A percentile compares a stretch with the other conserved stretches of the same genome.
phyloP scores from a whole-genome alignment of 2,797 vertebrate genomes.

The Clarias laeviceps region DNA sequence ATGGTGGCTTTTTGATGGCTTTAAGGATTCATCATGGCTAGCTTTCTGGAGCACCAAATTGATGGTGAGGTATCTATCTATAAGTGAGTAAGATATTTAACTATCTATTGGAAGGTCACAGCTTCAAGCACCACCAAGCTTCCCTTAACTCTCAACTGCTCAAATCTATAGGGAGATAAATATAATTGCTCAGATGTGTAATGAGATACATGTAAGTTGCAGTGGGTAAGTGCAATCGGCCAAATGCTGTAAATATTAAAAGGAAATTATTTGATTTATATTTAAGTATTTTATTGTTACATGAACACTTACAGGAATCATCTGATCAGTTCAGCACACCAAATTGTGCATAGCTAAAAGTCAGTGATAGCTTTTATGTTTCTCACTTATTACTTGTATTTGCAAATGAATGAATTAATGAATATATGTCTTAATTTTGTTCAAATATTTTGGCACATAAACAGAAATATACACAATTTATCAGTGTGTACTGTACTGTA shows the following conservation, averaged over 20 bases:
- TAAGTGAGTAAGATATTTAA: too few species aligned
- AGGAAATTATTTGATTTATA: background rate
- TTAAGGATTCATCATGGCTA: background rate
- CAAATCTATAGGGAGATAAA: too few species aligned
- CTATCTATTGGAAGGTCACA: too few species aligned
- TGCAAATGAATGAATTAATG: background rate
- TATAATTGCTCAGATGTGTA: too few species aligned
- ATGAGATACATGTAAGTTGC: too few species aligned
- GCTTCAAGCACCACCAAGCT: too few species aligned
- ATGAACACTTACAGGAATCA: background rate
- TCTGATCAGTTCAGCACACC: background rate
- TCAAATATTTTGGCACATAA: background rate
- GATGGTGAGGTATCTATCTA: background rate
- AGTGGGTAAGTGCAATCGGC: too few species aligned
- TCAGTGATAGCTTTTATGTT: background rate
- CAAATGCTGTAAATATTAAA: too few species aligned
- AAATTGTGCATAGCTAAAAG: background rate
- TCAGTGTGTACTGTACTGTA: conserved; percentile 29
- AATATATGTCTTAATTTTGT: background rate
- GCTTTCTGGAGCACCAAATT: background rate
- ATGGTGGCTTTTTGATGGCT: background rate
- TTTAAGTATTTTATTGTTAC: background rate
- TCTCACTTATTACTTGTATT: background rate
- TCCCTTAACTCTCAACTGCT: too few species aligned
- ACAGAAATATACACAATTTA: conserved; percentile 17